Percentiles rank a stretch among this genome's conserved stretches.
These are phyloP conservation scores for Bombus waltoni DNA, from an alignment of 1,140 invertebrate genomes.

Conservation along the genomic window DNA sequence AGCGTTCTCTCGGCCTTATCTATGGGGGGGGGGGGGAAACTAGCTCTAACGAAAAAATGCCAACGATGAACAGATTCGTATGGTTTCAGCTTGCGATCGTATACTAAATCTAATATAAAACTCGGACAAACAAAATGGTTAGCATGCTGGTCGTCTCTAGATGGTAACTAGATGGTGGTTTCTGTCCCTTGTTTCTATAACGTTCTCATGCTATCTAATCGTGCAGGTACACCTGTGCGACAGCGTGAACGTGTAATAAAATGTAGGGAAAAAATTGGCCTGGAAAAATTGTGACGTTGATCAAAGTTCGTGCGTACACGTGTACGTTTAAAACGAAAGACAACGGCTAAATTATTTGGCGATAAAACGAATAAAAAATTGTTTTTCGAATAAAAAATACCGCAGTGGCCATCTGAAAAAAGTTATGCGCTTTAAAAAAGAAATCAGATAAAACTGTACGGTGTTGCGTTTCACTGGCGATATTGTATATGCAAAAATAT, in stretches of 20 bases:
- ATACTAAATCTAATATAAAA: conserved; percentile 9
- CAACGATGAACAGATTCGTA: not conserved
- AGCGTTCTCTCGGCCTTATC: not conserved
- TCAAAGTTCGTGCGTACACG: not conserved
- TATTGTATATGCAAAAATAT: not conserved
- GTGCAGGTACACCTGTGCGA: conserved; percentile 59
- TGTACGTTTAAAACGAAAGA: not conserved
- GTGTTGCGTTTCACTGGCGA: not conserved
- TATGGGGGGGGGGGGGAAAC: not conserved
- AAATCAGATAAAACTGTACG: not conserved
- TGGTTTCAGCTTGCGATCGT: not conserved
- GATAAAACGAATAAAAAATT: not conserved
- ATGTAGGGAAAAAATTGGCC: conserved; percentile 7
- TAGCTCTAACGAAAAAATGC: conserved; percentile 19
- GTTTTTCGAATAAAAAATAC: not conserved
- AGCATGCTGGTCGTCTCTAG: conserved; percentile 55
- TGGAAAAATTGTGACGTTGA: not conserved
- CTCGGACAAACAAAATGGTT: conserved; percentile 36
- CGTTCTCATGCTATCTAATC: conserved; percentile 57
- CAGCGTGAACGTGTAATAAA: conserved; percentile 30
- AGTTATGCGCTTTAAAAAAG: not conserved
- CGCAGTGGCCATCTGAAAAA: not conserved
- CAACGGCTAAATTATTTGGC: not conserved
- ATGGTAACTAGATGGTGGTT: conserved; percentile 22
- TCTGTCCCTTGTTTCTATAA: conserved; percentile 39